Conservation (phyloP, 1,140 invertebrate species). For the Yoshiicerus persimilis region DNA sequence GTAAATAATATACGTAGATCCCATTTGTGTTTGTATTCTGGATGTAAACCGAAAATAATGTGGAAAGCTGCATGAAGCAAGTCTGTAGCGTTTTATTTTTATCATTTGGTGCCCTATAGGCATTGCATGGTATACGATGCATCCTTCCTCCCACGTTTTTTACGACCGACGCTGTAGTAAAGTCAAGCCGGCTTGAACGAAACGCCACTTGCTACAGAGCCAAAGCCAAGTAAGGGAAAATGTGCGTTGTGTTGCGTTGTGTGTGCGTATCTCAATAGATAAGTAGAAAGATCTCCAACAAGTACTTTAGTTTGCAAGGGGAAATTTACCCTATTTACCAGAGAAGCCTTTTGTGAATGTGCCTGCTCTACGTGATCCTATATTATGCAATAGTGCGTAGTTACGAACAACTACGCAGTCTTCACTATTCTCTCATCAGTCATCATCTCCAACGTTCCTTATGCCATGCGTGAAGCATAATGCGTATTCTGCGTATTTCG, state of each 20-base stretch:
- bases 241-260: too few relatives aligned
- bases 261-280: background rate
- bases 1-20: background rate
- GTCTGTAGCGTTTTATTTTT: background rate
- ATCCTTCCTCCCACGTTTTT: background rate
- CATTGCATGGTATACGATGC: background rate
- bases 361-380: background rate
- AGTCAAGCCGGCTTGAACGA: background rate
- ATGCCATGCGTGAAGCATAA: constrained; percentile 16
- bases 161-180: background rate
- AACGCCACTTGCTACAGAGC: background rate
- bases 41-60: background rate
- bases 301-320: background rate
- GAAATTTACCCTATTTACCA: background rate
- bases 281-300: background rate
- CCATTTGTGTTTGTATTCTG: background rate
- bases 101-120: background rate
- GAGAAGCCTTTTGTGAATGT: background rate
- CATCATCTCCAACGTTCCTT: background rate
- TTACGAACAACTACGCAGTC: background rate
- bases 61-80: background rate
- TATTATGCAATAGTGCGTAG: background rate
- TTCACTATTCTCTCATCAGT: background rate
- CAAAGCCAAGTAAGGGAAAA: background rate
- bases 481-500: background rate